A percentile compares a stretch with the other conserved stretches of the same genome.
Conservation (phyloP, 1,140 invertebrate species). For the Hetaerina americana region DNA sequence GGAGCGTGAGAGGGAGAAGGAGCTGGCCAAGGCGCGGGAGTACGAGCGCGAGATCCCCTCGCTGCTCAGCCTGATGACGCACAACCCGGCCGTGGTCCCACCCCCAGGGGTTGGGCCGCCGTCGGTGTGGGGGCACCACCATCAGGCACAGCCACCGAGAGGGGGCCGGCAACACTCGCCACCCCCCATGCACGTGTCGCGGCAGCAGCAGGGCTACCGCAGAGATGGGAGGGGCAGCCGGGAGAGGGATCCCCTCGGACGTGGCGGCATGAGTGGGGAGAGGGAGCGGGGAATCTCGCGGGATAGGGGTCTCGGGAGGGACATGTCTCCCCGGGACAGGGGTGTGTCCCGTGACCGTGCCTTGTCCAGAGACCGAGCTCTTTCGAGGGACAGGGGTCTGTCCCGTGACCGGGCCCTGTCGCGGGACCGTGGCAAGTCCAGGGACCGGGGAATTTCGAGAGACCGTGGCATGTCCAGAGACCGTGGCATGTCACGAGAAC, state of each 20-base stretch:
- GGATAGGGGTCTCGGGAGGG: neutral
- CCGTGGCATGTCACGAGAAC: neutral
- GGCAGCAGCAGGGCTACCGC: neutral
- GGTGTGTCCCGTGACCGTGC: neutral
- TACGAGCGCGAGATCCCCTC: slow-evolving; percentile 18
- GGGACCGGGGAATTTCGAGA: neutral
- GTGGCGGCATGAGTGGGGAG: neutral
- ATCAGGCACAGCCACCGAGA: neutral
- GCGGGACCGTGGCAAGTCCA: neutral
- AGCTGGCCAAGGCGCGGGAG: slow-evolving; percentile 20
- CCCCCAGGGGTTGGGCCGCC: neutral
- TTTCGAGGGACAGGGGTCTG: neutral
- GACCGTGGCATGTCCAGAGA: neutral
- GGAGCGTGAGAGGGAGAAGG: slow-evolving; percentile 37
- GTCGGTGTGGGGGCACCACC: neutral
- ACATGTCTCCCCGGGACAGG: slow-evolving; percentile 1
- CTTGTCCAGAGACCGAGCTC: neutral
- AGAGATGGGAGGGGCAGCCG: neutral
- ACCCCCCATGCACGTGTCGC: neutral
- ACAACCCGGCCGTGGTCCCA: slow-evolving; percentile 8
- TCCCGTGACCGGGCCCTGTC: neutral
- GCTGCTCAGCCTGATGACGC: slow-evolving; percentile 13
- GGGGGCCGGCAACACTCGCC: neutral
- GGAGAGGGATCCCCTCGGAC: neutral
- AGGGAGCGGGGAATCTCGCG: neutral